Conservation (phyloP, 2,113 vertebrate species). For the Bucco capensis region DNA sequence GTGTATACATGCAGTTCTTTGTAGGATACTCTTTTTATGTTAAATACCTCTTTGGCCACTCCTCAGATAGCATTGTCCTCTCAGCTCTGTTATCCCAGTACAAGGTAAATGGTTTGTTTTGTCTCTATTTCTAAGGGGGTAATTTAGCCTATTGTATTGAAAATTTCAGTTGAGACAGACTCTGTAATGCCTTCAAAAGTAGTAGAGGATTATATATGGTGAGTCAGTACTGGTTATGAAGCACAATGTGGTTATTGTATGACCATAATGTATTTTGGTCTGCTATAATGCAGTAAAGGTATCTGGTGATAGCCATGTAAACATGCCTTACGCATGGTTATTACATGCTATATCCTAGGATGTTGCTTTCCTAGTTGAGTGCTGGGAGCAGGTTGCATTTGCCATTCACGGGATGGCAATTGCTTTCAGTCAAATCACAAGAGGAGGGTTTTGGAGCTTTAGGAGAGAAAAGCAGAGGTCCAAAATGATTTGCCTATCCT, state of each 20-base stretch:
- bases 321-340: accelerated
- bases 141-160: neutral
- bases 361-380: accelerated
- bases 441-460: neutral
- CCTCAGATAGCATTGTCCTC: neutral
- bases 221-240: neutral
- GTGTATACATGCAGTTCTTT: neutral
- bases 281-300: neutral
- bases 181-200: neutral
- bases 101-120: neutral
- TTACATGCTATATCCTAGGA: accelerated
- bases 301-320: neutral
- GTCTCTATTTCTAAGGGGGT: neutral
- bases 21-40: neutral
- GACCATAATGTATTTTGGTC: neutral
- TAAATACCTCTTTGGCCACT: neutral
- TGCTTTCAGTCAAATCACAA: neutral
- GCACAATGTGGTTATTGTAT: neutral
- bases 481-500: neutral
- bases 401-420: neutral
- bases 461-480: neutral
- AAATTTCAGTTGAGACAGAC: neutral
- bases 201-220: neutral
- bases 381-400: neutral
- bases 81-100: neutral